A percentile compares a stretch with the other conserved stretches of the same genome.
These are phyloP conservation scores for Calcarius ornatus DNA, from an alignment of 2,113 vertebrate species.

Conservation along the genomic window DNA sequence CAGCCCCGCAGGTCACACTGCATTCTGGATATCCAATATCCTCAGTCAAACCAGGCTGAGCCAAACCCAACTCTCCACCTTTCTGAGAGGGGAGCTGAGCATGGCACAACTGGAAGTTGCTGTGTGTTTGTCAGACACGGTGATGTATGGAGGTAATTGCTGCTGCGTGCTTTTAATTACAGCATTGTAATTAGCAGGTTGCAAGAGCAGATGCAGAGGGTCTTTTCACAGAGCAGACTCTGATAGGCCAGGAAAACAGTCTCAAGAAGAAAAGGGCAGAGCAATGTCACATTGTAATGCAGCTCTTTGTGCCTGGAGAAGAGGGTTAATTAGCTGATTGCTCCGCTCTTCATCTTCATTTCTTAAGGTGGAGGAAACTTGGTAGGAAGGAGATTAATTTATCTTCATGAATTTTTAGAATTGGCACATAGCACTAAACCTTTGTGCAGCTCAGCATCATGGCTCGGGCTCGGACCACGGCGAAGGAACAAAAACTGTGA, in stretches of 20 bases:
- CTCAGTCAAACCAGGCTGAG: not conserved
- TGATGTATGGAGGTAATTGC: slow-evolving; percentile 66
- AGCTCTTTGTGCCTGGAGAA: slow-evolving; percentile 18
- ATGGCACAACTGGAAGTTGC: not conserved
- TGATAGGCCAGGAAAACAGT: slow-evolving; percentile 39
- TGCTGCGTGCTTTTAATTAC: slow-evolving; percentile 53
- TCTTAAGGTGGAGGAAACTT: not conserved
- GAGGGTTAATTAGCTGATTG: slow-evolving; percentile 59
- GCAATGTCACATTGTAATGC: slow-evolving; percentile 57
- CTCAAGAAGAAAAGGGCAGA: slow-evolving; percentile 54
- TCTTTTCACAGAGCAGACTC: slow-evolving; percentile 21
- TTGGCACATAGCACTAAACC: not conserved
- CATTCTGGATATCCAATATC: not conserved
- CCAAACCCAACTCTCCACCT: not conserved
- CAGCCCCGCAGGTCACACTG: not conserved
- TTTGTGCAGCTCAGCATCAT: not conserved
- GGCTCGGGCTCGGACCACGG: not conserved
- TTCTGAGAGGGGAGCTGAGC: not conserved
- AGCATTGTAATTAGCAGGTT: slow-evolving; percentile 65
- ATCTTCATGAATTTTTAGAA: slow-evolving; percentile 32
- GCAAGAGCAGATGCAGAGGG: slow-evolving; percentile 58
- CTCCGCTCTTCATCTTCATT: slow-evolving; percentile 41
- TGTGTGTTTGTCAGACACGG: not conserved
- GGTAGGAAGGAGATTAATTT: slow-evolving; percentile 13
- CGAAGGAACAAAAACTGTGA: not conserved